phyloP scores from a whole-genome alignment of 2,113 vertebrate species.

The Pituophis catenifer region DNA sequence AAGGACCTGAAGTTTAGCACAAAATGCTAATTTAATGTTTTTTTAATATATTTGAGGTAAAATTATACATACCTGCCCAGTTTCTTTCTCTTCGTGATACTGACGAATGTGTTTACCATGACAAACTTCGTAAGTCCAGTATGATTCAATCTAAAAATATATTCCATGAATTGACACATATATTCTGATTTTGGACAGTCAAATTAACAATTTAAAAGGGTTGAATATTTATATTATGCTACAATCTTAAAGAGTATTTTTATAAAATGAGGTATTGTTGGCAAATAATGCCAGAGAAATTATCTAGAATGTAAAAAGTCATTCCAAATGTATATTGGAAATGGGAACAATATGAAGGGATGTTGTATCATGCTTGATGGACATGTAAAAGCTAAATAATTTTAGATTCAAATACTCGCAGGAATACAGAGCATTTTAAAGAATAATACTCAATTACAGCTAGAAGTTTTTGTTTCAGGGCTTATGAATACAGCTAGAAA shows the following conservation, averaged over 20 bases:
- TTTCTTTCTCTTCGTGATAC: slow-evolving; percentile 98
- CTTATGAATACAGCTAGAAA: neutral
- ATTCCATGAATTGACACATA: neutral
- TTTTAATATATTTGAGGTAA: neutral
- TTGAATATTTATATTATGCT: neutral
- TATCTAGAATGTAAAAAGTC: neutral
- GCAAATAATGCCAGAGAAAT: neutral
- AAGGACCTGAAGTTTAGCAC: slow-evolving; percentile 4
- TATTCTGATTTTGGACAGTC: neutral
- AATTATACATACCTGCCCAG: slow-evolving; percentile 82
- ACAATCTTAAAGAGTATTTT: neutral
- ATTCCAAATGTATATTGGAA: neutral
- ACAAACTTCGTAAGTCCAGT: slow-evolving; percentile 98
- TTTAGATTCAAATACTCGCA: neutral
- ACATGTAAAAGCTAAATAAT: neutral
- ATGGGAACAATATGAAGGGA: neutral
- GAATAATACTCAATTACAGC: neutral
- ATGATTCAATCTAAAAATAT: slow-evolving; percentile 89
- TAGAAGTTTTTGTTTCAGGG: neutral
- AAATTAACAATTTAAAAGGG: neutral
- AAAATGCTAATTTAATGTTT: neutral
- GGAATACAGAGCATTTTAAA: neutral
- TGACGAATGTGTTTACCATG: slow-evolving; percentile 95
- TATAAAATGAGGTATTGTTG: neutral
- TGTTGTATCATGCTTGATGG: neutral